These are phyloP conservation scores for Lagopus muta DNA, from an alignment of 2,113 vertebrate genomes.

Conservation along the genomic window DNA sequence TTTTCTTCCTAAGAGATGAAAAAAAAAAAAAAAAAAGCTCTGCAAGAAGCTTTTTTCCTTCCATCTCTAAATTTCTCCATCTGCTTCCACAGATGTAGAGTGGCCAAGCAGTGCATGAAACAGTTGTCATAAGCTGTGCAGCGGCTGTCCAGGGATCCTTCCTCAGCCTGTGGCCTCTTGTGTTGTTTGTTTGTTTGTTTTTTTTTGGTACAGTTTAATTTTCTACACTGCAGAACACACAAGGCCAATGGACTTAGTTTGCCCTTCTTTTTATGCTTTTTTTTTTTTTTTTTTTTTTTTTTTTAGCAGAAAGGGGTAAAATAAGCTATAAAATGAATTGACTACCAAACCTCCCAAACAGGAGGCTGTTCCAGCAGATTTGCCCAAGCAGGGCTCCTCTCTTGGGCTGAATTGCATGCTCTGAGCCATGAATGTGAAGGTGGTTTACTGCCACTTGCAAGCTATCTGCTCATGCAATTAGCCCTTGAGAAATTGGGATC, in stretches of 20 bases:
- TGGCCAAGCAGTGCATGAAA: background rate
- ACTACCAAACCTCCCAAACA: background rate
- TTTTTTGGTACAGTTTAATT: background rate
- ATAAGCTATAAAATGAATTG: background rate
- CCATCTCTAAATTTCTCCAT: background rate
- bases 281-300: background rate
- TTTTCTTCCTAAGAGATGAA: background rate
- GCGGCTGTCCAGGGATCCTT: background rate
- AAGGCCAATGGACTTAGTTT: background rate
- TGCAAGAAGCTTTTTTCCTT: background rate
- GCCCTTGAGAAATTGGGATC: background rate
- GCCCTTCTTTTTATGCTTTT: background rate
- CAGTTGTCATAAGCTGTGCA: background rate
- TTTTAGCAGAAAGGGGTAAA: background rate
- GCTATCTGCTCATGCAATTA: background rate
- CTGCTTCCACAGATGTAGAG: constrained; percentile 19
- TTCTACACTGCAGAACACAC: background rate
- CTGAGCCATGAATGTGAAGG: background rate
- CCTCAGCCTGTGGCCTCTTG: background rate
- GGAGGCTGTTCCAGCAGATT: background rate
- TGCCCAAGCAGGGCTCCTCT: background rate
- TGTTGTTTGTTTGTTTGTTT: background rate
- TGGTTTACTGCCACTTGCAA: background rate
- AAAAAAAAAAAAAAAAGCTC: background rate
- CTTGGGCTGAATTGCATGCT: background rate